phyloP scores from a whole-genome alignment of 2,797 vertebrate species.

The Triplophysa yarkandensis region DNA sequence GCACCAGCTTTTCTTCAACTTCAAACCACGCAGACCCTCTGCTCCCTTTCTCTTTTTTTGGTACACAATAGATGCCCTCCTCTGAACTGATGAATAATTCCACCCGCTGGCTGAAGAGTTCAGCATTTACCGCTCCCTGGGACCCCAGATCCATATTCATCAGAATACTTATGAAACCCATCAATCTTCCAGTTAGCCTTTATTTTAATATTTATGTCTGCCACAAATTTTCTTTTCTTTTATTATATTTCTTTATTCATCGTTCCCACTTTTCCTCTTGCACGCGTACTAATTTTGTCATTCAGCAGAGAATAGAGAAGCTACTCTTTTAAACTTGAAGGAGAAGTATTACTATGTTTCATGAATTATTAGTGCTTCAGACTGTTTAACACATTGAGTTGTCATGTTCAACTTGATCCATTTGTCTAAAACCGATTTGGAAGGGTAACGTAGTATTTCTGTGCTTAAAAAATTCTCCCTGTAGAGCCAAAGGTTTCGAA shows the following conservation, averaged over 20 bases:
- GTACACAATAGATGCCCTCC: constrained; percentile 37
- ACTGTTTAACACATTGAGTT: too few relatives aligned
- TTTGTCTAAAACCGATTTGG: too few relatives aligned
- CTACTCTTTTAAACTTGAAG: not conserved
- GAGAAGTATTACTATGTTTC: too few relatives aligned
- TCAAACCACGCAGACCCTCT: constrained; percentile 15
- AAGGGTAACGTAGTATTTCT: too few relatives aligned
- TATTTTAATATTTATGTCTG: constrained; percentile 38
- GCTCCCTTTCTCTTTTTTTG: constrained; percentile 30
- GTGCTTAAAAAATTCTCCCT: too few relatives aligned
- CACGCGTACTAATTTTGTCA: not conserved
- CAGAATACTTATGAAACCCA: constrained; percentile 40
- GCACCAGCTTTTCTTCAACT: constrained; percentile 11
- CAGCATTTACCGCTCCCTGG: constrained; percentile 23
- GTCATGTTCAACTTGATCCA: too few relatives aligned
- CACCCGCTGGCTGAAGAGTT: constrained; percentile 39
- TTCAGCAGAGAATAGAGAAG: not conserved
- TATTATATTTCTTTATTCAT: constrained; percentile 27
- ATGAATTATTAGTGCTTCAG: too few relatives aligned
- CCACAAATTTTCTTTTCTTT: constrained; percentile 4
- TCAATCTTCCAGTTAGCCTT: constrained; percentile 40
- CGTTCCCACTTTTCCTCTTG: constrained; percentile 11
- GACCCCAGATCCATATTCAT: constrained; percentile 42
- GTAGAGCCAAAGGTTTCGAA: too few relatives aligned
- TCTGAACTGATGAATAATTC: constrained; percentile 47